Conservation (phyloP, 2,113 vertebrate genomes). For the Sinocyclocheilus maitianheensis region DNA sequence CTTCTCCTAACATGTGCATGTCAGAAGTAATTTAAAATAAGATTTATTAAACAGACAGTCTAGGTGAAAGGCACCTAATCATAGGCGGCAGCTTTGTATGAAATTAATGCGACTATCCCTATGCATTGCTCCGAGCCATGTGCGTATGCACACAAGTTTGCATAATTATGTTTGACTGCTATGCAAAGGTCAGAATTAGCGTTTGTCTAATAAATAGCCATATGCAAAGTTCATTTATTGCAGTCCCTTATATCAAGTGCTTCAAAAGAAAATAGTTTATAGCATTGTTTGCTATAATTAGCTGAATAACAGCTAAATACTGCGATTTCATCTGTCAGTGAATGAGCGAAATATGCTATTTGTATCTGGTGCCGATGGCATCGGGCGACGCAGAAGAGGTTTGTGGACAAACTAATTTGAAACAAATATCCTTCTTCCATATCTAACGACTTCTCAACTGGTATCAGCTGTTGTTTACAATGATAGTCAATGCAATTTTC, state of each 20-base stretch:
- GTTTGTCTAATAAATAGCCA: conserved; percentile 23
- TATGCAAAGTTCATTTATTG: neutral
- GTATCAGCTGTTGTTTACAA: conserved; percentile 74
- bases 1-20: conserved; percentile 37
- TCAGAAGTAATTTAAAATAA: conserved; percentile 38
- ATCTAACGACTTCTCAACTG: conserved; percentile 68
- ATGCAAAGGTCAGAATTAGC: conserved; percentile 2
- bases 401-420: conserved; percentile 63
- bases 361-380: conserved; percentile 43
- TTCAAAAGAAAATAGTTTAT: neutral
- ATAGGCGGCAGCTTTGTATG: conserved; percentile 29
- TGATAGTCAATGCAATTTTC: conserved; percentile 74
- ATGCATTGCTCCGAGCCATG: conserved; percentile 4
- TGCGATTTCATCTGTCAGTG: neutral
- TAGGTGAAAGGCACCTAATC: conserved; percentile 43
- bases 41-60: conserved; percentile 43
- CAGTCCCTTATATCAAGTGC: neutral
- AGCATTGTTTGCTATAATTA: neutral
- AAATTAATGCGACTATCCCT: conserved; percentile 33
- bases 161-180: conserved; percentile 44
- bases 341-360: conserved; percentile 27
- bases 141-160: conserved; percentile 13
- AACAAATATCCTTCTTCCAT: conserved; percentile 62
- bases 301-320: neutral
- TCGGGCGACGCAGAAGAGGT: conserved; percentile 37